Base-by-base conservation (phyloP, 2,888 invertebrate genomes). In the Drosophila mulleri region DNA sequence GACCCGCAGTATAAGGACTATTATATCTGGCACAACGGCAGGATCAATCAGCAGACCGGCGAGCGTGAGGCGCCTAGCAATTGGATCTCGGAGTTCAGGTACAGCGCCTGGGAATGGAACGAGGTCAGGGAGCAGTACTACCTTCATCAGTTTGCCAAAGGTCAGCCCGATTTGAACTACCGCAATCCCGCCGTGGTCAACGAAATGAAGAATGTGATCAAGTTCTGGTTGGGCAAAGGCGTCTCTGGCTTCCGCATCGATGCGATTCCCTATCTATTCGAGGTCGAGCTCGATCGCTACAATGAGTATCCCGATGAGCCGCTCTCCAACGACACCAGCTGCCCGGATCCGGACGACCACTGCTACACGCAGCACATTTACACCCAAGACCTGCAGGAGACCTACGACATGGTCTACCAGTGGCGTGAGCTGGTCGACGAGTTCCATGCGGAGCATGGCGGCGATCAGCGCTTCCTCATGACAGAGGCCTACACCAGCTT, bases 171-270 rank as follows among this genome's bases (percentile, higher is more conserved):
- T 89, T 92, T 96, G 8, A 96, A 96, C 88, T 95, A 94, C 82
- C 93, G 94, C 12, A 94, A 94, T 84, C 90, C 93, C 0, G 88
- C 83, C 0, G 91, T 96, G 14, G 92, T 93, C 0, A 79, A 90
- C 1, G 94, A 94, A 73, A 94, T 95, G 93, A 93, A 94, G 80
- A 93, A 95, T 26, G 95, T 96, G 1, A 92, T 98, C 41, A 94
- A 94, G 78, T 96, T 95, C 90, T 98, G 97, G 97, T 91, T 97
- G 52, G 94, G 95, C 48, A 95, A 95, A 83, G 98, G 98, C 2
- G 95, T 98, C 0, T 96, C 96, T 78, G 97, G 97, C 0, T 96
- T 97, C 89, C 94, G 97, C 56, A 93, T 97, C 2, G 95, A 96
- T 82, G 95, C 95, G 0, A 92, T 95, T 0, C 95, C 95, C 5